Evolutionary conservation across 30 jellyfish, hydroid and myxozoan genomes (phyloP).

Genomic region (Euphysa ruthae): DNA sequence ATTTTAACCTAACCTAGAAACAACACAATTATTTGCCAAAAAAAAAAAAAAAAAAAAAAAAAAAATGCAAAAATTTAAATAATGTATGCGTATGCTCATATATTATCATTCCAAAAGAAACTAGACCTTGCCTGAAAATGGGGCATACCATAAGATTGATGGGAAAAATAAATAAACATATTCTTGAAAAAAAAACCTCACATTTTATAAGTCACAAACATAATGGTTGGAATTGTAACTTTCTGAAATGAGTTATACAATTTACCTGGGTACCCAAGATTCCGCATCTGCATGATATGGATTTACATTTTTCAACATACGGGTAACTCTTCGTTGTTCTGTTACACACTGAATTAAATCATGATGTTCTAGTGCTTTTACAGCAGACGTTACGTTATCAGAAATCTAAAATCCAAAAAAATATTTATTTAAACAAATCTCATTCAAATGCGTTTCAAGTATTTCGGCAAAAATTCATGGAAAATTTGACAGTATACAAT

Average conservation of each 20-base stretch:
- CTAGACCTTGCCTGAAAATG: too few relatives aligned
- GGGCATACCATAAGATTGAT: too few relatives aligned
- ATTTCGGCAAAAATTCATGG: background rate
- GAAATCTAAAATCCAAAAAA: constrained; percentile 44
- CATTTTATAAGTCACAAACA: background rate
- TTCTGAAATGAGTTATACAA: background rate
- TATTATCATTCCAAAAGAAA: too few relatives aligned
- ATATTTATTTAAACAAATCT: background rate
- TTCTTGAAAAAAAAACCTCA: background rate
- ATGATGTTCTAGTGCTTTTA: constrained; percentile 30
- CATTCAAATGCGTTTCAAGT: background rate
- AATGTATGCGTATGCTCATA: too few relatives aligned
- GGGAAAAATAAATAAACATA: background rate
- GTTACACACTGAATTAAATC: constrained; percentile 50
- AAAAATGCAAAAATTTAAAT: too few relatives aligned
- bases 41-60: too few relatives aligned
- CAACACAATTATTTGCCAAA: too few relatives aligned
- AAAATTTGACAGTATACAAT: too few relatives aligned
- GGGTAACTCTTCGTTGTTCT: constrained; percentile 86
- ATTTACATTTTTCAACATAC: constrained; percentile 36
- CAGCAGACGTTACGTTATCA: constrained; percentile 27
- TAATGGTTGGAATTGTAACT: background rate
- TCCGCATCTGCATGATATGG: constrained; percentile 32
- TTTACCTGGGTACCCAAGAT: constrained; percentile 73
- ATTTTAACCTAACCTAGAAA: too few relatives aligned